A percentile compares a stretch with the other conserved stretches of the same genome.
Conservation (phyloP, 2,113 vertebrate genomes). For the Garra rufa region DNA sequence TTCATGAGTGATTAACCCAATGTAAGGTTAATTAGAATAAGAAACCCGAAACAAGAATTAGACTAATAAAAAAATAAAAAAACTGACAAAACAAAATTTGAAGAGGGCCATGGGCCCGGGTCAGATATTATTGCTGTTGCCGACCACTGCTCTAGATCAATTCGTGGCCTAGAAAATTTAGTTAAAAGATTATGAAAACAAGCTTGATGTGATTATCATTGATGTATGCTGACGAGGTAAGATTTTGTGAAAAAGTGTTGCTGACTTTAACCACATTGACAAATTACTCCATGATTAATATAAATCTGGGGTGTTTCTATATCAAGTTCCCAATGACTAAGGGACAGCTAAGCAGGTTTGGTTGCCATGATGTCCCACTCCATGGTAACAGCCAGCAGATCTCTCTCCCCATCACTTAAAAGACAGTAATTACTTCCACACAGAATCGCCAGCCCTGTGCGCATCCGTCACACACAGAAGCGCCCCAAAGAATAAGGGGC, state of each 20-base stretch:
- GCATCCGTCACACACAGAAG: conserved; percentile 25
- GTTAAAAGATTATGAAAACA: neutral
- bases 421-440: conserved; percentile 50
- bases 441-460: conserved; percentile 30
- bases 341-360: conserved; percentile 10
- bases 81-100: too few species aligned
- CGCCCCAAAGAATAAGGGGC: conserved; percentile 31
- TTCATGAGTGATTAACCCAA: too few species aligned
- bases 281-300: neutral
- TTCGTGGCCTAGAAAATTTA: neutral
- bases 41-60: too few species aligned
- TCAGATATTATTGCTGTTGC: too few species aligned
- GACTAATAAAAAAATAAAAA: too few species aligned
- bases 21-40: too few species aligned
- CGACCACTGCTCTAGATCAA: too few species aligned
- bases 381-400: conserved; percentile 54
- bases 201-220: neutral
- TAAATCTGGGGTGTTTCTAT: neutral
- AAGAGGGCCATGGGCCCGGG: too few species aligned
- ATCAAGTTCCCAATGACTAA: conserved; percentile 4
- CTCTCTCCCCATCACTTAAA: conserved; percentile 26
- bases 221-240: neutral
- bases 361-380: conserved; percentile 35
- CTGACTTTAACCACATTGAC: neutral
- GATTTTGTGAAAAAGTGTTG: neutral